A percentile compares a stretch with the other conserved stretches of the same genome.
Evolutionary conservation across 2,888 invertebrate species (phyloP).

Genomic region (Torymus aiolomorphi): DNA sequence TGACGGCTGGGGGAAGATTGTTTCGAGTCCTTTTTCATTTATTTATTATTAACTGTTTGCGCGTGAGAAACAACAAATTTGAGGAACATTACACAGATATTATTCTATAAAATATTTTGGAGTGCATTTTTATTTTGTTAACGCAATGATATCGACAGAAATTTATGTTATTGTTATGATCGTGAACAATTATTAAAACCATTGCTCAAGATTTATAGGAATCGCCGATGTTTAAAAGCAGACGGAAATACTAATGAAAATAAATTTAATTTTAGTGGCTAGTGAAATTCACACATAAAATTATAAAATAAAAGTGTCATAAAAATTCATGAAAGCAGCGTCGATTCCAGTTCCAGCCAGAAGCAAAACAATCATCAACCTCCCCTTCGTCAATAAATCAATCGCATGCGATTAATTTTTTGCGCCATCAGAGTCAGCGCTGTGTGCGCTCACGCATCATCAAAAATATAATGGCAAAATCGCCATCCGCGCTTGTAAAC

Average conservation of each 20-base stretch:
- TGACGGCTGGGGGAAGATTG: too few species aligned
- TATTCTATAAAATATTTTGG: too few species aligned
- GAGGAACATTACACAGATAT: too few species aligned
- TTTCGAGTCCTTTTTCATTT: too few species aligned
- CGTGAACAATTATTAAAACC: too few species aligned
- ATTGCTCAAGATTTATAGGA: too few species aligned
- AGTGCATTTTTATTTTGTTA: too few species aligned
- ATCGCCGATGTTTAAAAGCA: background rate
- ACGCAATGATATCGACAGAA: too few species aligned
- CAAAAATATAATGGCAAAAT: constrained; percentile 20
- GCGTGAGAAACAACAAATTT: too few species aligned
- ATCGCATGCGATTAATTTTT: constrained; percentile 46
- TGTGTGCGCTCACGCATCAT: background rate
- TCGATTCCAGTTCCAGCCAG: background rate
- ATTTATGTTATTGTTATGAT: too few species aligned
- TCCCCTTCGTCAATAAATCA: constrained; percentile 40
- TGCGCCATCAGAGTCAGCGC: constrained; percentile 10
- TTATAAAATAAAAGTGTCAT: background rate
- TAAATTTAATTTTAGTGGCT: background rate
- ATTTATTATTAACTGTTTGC: too few species aligned
- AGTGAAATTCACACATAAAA: background rate
- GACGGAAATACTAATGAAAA: too few species aligned
- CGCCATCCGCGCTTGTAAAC: constrained; percentile 13
- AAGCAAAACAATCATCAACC: constrained; percentile 8
- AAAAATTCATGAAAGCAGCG: constrained; percentile 11